Conservation (phyloP, 2,888 invertebrate genomes). For the Drosophila neotestacea region DNA sequence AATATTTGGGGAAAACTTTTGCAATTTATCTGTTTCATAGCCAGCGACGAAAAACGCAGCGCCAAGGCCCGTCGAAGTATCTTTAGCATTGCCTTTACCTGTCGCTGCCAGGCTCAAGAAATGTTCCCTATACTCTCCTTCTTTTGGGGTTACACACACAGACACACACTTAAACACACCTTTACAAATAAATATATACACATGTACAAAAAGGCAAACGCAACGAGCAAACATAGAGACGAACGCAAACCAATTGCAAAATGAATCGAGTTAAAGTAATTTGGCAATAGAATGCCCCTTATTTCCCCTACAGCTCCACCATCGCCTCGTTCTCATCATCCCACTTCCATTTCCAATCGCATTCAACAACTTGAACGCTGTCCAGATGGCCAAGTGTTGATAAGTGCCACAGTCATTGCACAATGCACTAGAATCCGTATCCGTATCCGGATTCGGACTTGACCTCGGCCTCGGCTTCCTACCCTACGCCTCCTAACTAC, state of each 20-base stretch:
- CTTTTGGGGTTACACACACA: neutral
- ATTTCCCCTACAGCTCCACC: neutral
- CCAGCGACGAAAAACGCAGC: conserved; percentile 63
- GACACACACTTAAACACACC: neutral
- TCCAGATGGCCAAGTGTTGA: conserved; percentile 59
- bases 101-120: conserved; percentile 60
- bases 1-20: conserved; percentile 78
- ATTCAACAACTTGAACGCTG: neutral
- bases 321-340: neutral
- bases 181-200: neutral
- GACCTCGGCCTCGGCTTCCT: neutral
- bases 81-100: conserved; percentile 56
- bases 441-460: neutral
- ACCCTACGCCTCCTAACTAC: too few relatives aligned
- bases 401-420: conserved; percentile 31
- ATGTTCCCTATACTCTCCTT: neutral
- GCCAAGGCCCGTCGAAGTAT: conserved; percentile 59
- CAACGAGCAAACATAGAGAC: conserved; percentile 1
- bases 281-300: conserved; percentile 60
- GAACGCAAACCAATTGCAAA: conserved; percentile 63
- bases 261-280: conserved; percentile 75
- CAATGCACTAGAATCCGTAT: conserved; percentile 17
- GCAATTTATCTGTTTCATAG: conserved; percentile 79
- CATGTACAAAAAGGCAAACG: conserved; percentile 14
- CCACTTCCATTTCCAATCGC: neutral